Percentiles rank a stretch among this genome's conserved stretches.
Evolutionary conservation across 2,113 vertebrate species (phyloP).

Genomic region (Rhea americana): DNA sequence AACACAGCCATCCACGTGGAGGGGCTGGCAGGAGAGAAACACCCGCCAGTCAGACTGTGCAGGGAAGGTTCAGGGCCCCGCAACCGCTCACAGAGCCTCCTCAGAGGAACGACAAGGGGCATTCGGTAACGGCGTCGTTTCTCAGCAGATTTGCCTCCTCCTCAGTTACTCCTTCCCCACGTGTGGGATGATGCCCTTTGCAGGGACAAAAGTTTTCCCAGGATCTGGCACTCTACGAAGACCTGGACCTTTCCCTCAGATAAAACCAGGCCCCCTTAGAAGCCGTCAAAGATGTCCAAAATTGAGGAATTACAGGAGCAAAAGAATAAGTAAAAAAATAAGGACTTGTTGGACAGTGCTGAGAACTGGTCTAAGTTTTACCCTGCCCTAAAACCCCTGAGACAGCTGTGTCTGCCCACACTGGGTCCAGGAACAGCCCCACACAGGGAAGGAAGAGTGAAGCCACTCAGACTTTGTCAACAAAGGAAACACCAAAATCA

Average conservation of each 20-base stretch:
- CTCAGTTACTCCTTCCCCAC: neutral
- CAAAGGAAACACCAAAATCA: neutral
- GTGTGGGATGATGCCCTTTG: neutral
- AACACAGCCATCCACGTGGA: conserved; percentile 90
- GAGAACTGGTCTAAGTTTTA: neutral
- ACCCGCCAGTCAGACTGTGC: neutral
- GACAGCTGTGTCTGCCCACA: neutral
- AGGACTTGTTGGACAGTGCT: neutral
- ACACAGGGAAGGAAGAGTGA: neutral
- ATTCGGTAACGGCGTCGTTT: neutral
- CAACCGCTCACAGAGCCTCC: rapidly evolving
- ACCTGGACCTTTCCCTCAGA: neutral
- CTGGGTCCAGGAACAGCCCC: neutral
- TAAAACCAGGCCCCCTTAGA: neutral
- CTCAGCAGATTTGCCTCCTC: neutral
- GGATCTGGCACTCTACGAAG: neutral
- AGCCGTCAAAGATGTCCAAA: neutral
- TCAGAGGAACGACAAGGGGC: neutral
- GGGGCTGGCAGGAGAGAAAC: conserved; percentile 78
- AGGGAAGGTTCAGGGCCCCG: neutral
- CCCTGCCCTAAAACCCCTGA: neutral
- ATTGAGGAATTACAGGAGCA: neutral
- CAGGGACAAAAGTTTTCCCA: rapidly evolving
- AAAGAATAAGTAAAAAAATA: neutral
- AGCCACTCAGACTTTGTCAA: neutral